Base-by-base conservation (phyloP, 2,797 vertebrate species). In the Phrynocephalus forsythii region DNA sequence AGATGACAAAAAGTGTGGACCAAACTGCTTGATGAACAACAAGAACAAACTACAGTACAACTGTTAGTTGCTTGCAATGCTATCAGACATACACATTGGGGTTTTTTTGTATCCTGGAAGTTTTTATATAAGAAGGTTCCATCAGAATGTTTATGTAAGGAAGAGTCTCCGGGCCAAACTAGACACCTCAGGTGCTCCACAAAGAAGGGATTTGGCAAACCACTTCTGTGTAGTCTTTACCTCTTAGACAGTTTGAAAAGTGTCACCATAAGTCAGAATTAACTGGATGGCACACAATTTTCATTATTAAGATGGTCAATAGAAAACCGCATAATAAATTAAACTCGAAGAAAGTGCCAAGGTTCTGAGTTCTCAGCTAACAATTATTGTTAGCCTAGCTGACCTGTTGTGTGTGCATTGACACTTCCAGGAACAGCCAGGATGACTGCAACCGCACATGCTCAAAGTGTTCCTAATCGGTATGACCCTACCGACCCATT, bases 21-120 rank as follows among this genome's bases (percentile, higher is more conserved):
- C 75, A 81, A 72, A 89, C 88, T 91, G 80, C 82, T 95, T 63
- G 56, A 44, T 22, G 52, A 24, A 71, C 67, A 48, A 73, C 1
- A 24, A 72, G 50, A 81, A 79, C 22, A 38, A 50, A 83, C 91
- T 89, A 91, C 91, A 94, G 38, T 44, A 44, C 38, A 44, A 90
- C 90, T 90, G 93, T 94, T 94, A 95, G 94, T 93, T 94, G 94
- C 92, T 84, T 92, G 83, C 72, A 86, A 77, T 33, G 66, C 88
- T 95, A 93, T 94, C 90, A 79, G 71, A 77, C 92, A 56, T 56
- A 15, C 13, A 13, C 68, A 83, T 66, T 91, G 72, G 83, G 90
- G 72, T 69, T 66, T 82, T 85, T 88, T 87, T 83, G 81, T 91
- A 83, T 89, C 86, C 71, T 85, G 73, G 24, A 87, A 48, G 78